Conservation (phyloP, 2,113 vertebrate genomes). For the Gasterosteus nipponicus region DNA sequence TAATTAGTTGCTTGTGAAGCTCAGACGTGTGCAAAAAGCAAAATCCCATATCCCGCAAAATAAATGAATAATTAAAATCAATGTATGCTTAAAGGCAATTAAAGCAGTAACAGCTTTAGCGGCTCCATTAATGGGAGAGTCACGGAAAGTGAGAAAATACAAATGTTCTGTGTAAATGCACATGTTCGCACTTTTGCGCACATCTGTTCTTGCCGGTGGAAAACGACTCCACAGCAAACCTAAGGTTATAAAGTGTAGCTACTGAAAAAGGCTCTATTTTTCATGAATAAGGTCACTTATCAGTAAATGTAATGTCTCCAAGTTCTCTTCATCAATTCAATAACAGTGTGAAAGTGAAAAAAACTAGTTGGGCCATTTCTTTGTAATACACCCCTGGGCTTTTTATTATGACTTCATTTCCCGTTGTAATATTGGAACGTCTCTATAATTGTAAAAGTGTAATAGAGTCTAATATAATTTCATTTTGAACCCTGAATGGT, state of each 20-base stretch:
- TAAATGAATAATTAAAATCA: conserved; percentile 78
- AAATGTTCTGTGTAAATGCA: conserved; percentile 64
- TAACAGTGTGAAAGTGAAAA: conserved; percentile 91
- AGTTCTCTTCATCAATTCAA: conserved; percentile 94
- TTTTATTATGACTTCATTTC: conserved; percentile 99
- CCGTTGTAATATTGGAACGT: conserved; percentile 98
- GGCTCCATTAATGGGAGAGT: conserved; percentile 63
- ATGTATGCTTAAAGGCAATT: conserved; percentile 81
- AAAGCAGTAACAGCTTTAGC: conserved; percentile 72
- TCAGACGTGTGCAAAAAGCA: conserved; percentile 62
- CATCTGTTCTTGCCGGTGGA: conserved; percentile 49
- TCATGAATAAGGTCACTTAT: conserved; percentile 94
- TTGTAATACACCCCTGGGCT: conserved; percentile 99
- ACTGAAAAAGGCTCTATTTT: conserved; percentile 77
- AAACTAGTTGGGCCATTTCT: conserved; percentile 97
- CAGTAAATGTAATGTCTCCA: conserved; percentile 89
- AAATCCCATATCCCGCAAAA: conserved; percentile 68
- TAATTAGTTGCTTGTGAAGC: conserved; percentile 74
- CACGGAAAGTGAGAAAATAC: conserved; percentile 65
- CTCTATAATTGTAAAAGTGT: conserved; percentile 99
- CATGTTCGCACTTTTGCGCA: conserved; percentile 42
- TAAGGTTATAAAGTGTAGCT: conserved; percentile 62
- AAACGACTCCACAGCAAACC: conserved; percentile 55
- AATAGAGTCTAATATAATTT: conserved; percentile 99
- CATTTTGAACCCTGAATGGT: conserved; percentile 98